phyloP scores from a whole-genome alignment of 1,140 invertebrate species.

The Maconellicoccus hirsutus region DNA sequence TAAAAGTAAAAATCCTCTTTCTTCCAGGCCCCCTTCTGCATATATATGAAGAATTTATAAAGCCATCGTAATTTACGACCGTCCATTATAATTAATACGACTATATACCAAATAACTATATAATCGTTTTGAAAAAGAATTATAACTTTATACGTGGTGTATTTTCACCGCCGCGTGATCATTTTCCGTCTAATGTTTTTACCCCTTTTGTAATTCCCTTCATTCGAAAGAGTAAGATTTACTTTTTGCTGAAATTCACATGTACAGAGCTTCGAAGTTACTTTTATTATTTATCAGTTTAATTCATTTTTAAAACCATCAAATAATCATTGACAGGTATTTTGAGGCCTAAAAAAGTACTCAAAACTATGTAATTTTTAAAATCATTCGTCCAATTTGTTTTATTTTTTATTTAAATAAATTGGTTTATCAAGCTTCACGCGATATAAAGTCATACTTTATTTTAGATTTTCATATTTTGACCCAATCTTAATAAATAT shows the following conservation, averaged over 20 bases:
- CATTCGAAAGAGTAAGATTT: neutral
- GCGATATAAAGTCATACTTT: too few species aligned
- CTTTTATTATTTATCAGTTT: neutral
- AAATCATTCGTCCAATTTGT: too few species aligned
- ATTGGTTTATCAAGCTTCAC: too few species aligned
- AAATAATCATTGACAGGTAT: too few species aligned
- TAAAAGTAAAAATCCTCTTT: neutral
- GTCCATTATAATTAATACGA: neutral
- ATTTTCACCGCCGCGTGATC: neutral
- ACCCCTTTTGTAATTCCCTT: neutral
- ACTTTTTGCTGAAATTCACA: too few species aligned
- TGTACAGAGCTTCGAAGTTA: too few species aligned
- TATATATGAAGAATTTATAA: neutral
- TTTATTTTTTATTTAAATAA: too few species aligned
- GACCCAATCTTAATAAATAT: too few species aligned
- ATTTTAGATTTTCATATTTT: too few species aligned
- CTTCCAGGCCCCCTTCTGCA: neutral
- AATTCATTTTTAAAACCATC: too few species aligned
- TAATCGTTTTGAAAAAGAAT: constrained; percentile 3
- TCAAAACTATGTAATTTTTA: too few species aligned
- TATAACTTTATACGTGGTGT: neutral
- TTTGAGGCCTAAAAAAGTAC: too few species aligned
- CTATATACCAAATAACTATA: neutral
- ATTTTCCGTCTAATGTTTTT: neutral
- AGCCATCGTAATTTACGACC: constrained; percentile 3